Evolutionary conservation across 2,797 vertebrate species (phyloP), one percentile per base, ranked within the genome.

Genomic region (Cryptoprocta ferox): DNA sequence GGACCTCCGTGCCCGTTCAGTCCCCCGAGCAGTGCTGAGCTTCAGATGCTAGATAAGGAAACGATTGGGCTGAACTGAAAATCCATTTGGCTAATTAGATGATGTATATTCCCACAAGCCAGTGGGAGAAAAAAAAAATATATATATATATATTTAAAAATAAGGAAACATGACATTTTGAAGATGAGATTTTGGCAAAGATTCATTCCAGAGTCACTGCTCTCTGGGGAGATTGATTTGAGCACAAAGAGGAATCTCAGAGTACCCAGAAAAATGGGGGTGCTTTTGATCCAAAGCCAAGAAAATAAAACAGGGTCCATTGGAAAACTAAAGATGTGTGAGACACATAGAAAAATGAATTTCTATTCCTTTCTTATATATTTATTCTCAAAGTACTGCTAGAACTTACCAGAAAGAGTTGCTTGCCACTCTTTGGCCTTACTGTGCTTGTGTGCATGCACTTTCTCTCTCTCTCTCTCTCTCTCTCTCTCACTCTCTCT

Each of bases 31-130:
- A 76, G 97, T 66, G 79, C 98, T 61, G 71, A 98, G 98, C 97
- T 98, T 99, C 98, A 98, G 98, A 98, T 98, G 97, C 97, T 98
- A 98, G 98, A 99, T 99, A 99, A 99, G 97, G 97, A 98, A 98
- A 99, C 98, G 98, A 99, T 99, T 98, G 98, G 98, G 97, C 98
- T 98, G 98, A 98, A 98, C 98, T 98, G 98, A 99, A 99, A 99
- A 99, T 98, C 98, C 98, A 99, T 99, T 99, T 99, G 98, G 98
- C 98, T 99, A 99, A 99, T 99, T 99, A 99, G 98, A 98, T 98
- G 98, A 98, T 98, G 98, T 98, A 98, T 98, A 98, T 98, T 98
- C 98, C 98, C 98, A 98, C 94, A 97, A 98, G 98, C 88, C 95
- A 48, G 88, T 87, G 97, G 78, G 89, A 95, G 94, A 93, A 96